Evolutionary conservation across 2,797 vertebrate species (phyloP).

Genomic region (Mormyrops attenuatus): DNA sequence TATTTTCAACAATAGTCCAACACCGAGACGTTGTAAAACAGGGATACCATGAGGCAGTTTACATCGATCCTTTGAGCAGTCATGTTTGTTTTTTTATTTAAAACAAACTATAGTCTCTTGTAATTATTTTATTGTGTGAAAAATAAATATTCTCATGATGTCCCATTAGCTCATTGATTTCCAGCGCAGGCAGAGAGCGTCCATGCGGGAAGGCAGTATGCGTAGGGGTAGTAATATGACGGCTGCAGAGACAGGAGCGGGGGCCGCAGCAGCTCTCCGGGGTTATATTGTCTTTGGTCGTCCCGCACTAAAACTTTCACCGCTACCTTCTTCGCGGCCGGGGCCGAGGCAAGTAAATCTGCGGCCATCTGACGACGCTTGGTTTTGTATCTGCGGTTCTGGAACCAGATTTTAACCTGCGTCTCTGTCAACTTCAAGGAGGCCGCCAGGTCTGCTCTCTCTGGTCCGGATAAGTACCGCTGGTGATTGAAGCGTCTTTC

Average conservation of each 20-base stretch:
- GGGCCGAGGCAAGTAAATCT: constrained; percentile 82
- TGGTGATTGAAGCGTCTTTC: constrained; percentile 98
- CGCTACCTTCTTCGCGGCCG: constrained; percentile 92
- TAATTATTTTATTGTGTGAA: constrained; percentile 19
- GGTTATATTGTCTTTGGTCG: constrained; percentile 95
- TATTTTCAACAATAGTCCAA: constrained; percentile 40
- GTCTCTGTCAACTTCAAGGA: constrained; percentile 96
- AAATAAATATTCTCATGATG: constrained; percentile 57
- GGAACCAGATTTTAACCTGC: constrained; percentile 99
- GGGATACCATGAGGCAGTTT: constrained; percentile 40
- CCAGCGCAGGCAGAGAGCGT: constrained; percentile 82
- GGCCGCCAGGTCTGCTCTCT: constrained; percentile 93
- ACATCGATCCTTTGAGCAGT: constrained; percentile 33
- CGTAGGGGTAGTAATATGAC: constrained; percentile 90
- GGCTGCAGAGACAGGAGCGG: constrained; percentile 76
- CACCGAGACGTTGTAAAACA: constrained; percentile 44
- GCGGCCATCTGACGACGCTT: constrained; percentile 95
- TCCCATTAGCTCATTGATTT: constrained; percentile 57
- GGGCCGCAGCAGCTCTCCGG: constrained; percentile 85
- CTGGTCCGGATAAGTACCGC: constrained; percentile 92
- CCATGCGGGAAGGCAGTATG: constrained; percentile 94
- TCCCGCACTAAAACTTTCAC: constrained; percentile 95
- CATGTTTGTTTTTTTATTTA: constrained; percentile 30
- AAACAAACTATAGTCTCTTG: constrained; percentile 36
- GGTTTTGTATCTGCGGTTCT: constrained; percentile 98